Percentiles rank a stretch among this genome's conserved stretches.
Evolutionary conservation across 1,140 invertebrate species (phyloP).

Genomic region (Goniozus legneri): DNA sequence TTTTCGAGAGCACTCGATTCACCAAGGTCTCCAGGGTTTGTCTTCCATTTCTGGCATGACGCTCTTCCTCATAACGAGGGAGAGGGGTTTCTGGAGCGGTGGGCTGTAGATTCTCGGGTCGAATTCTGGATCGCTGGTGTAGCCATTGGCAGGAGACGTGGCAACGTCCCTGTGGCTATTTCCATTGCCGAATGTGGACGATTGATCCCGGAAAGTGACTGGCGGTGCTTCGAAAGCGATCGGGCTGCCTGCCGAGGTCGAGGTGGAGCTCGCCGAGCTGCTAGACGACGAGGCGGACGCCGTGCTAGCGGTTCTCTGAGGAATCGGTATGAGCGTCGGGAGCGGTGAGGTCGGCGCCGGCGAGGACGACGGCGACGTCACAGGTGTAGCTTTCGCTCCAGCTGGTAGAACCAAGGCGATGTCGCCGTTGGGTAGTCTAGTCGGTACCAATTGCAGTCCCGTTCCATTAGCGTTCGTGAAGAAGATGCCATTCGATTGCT

Average conservation of each 20-base stretch:
- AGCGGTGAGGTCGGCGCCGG: constrained; percentile 55
- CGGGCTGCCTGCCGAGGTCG: constrained; percentile 46
- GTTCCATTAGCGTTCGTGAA: constrained; percentile 51
- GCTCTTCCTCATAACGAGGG: constrained; percentile 66
- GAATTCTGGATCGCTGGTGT: constrained; percentile 46
- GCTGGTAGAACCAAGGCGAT: constrained; percentile 60
- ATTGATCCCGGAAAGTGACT: constrained; percentile 43
- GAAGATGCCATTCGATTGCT: constrained; percentile 53
- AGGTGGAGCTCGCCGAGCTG: constrained; percentile 50
- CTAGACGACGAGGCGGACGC: constrained; percentile 61
- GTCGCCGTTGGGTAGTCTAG: constrained; percentile 61
- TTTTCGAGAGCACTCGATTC: too few relatives aligned
- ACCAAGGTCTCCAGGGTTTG: constrained; percentile 69
- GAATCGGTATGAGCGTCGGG: constrained; percentile 68
- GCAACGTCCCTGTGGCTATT: constrained; percentile 49
- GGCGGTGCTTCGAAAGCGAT: constrained; percentile 48
- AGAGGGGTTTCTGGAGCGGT: constrained; percentile 62
- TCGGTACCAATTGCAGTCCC: constrained; percentile 61
- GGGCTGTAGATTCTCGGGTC: constrained; percentile 54
- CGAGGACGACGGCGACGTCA: constrained; percentile 48
- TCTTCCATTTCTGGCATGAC: constrained; percentile 55
- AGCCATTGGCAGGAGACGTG: constrained; percentile 47
- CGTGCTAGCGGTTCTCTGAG: constrained; percentile 66
- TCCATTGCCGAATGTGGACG: constrained; percentile 35
- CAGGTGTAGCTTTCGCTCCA: constrained; percentile 44